Evolutionary conservation across 2,888 invertebrate genomes (phyloP).

Genomic region (Apotomis betuletana): DNA sequence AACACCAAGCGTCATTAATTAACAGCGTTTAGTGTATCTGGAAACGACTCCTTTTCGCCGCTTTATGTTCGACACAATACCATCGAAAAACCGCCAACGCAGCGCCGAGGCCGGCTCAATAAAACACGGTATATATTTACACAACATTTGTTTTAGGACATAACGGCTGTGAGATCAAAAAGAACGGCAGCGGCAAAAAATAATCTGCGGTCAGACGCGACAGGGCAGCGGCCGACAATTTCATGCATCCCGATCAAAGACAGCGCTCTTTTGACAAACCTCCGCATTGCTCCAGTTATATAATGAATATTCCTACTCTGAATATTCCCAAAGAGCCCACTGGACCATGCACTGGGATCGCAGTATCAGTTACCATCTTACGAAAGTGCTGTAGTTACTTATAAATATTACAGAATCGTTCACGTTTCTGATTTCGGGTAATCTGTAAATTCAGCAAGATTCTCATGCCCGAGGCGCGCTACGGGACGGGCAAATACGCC

Average conservation of each 20-base stretch:
- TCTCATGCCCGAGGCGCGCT: conserved; percentile 22
- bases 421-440: conserved; percentile 30
- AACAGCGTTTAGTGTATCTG: conserved; percentile 18
- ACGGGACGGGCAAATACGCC: conserved; percentile 16
- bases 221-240: conserved; percentile 27
- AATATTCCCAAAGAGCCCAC: neutral
- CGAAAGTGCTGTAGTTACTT: neutral
- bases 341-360: neutral
- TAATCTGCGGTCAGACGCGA: conserved; percentile 22
- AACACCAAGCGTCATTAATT: conserved; percentile 10
- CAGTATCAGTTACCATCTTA: conserved; percentile 4
- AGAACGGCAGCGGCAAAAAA: conserved; percentile 14
- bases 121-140: conserved; percentile 18
- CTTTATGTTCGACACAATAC: conserved; percentile 2
- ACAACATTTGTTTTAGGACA: conserved; percentile 22
- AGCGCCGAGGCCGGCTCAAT: conserved; percentile 11
- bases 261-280: neutral
- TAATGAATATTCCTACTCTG: neutral
- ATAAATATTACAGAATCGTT: conserved; percentile 1
- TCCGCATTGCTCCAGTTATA: neutral
- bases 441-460: conserved; percentile 27
- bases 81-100: conserved; percentile 6
- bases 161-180: conserved; percentile 30
- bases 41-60: conserved; percentile 10
- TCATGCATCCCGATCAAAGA: conserved; percentile 34